phyloP scores from a whole-genome alignment of 2,113 vertebrate genomes.

The Suncus etruscus region DNA sequence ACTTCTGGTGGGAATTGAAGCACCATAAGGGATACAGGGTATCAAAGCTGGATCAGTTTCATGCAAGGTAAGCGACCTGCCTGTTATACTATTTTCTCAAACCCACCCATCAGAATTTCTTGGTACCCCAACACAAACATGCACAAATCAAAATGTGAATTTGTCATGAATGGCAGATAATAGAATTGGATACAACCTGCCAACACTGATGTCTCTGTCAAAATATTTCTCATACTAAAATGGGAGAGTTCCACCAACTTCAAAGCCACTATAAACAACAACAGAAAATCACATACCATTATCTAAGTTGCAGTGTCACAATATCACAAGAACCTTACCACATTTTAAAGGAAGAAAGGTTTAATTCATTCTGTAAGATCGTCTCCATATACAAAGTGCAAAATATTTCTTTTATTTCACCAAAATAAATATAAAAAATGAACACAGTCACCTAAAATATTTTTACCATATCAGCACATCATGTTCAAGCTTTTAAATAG shows the following conservation, averaged over 20 bases:
- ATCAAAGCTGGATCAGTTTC: no score
- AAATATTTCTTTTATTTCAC: slow-evolving; percentile 37
- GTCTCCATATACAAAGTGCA: background rate
- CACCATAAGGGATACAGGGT: no score
- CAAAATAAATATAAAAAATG: slow-evolving; percentile 12
- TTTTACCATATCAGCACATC: background rate
- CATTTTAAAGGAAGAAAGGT: background rate
- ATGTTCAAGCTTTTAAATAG: background rate
- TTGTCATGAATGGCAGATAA: background rate
- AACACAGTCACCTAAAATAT: background rate
- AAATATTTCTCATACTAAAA: background rate
- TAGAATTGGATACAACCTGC: background rate
- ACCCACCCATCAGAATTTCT: no score
- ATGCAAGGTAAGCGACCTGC: no score
- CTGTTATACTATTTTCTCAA: no score
- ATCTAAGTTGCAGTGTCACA: background rate
- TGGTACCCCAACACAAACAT: no score
- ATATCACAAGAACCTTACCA: background rate
- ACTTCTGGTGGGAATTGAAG: no score
- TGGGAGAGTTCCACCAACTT: background rate
- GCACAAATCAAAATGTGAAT: slow-evolving; percentile 28
- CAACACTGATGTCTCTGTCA: background rate
- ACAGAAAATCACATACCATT: fast-evolving
- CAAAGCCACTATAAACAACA: background rate
- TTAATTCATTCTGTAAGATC: background rate